Evolutionary conservation across 2,888 invertebrate genomes (phyloP), one percentile per base, ranked within the genome.

Genomic region (Meliscaeva auricollis): DNA sequence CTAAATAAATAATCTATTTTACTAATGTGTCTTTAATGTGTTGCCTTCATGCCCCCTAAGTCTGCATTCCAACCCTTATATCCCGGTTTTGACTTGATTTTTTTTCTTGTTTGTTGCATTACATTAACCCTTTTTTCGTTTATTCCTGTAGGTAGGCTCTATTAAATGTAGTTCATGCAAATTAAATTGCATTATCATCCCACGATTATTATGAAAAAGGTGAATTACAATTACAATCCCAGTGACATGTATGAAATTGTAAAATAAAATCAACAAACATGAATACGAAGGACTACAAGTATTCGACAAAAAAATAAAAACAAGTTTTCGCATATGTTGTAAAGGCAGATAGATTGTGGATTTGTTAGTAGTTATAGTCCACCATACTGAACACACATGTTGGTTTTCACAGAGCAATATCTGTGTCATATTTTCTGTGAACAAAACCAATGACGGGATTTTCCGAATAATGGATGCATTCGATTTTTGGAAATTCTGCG

Each of bases 151-250:
- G 13, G 11, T 26, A 62, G 26, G 30, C 30, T 56, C 20, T 32
- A 46, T 48, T 35, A 26, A 68, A 20, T 54, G 44, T 60, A 22
- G 13, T 22, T 35, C 50, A 83, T 84, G 79, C 70, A 84, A 84
- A 84, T 79, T 79, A 79, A 58, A 84, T 84, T 75, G 74, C 64
- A 79, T 75, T 75, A 84, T 76, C 83, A 79, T 84, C 78, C 79
- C 74, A 84, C 79, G 46, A 70, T 70, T 64, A 38, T 64, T 64
- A 41, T 64, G 15, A 22, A 68, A 82, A 9, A 35, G 64, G 50
- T 81, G 75, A 54, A 30, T 62, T 44, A 66, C 48, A 32, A 50
- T 32, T 44, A 44, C 35, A 38, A 52, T 35, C 17, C 1, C 15
- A 13, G 50, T 62, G 54, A 48, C 69, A 54, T 69, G 41, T 70